Conservation (phyloP, 2,888 invertebrate species). For the Sialis fuliginosa region DNA sequence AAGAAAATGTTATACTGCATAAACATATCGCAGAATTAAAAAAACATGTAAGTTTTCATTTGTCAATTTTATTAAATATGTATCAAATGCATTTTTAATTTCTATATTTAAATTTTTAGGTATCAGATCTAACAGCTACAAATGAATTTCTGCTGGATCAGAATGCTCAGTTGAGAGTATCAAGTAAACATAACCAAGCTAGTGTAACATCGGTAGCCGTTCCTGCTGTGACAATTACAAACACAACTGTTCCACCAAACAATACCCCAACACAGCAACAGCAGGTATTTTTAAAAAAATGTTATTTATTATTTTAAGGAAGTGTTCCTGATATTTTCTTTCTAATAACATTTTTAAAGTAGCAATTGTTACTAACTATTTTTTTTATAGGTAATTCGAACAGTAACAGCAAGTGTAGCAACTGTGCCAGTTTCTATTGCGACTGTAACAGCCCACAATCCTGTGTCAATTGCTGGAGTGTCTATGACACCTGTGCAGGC, state of each 20-base stretch:
- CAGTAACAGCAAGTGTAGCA: slow-evolving; percentile 38
- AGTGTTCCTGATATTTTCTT: not conserved
- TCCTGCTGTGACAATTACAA: slow-evolving; percentile 39
- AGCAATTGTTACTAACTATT: not conserved
- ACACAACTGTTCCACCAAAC: slow-evolving; percentile 31
- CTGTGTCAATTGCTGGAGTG: slow-evolving; percentile 36
- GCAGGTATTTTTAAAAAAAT: slow-evolving; percentile 13
- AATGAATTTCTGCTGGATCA: slow-evolving; percentile 65
- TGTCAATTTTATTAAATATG: not conserved
- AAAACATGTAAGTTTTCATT: slow-evolving; percentile 32
- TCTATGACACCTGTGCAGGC: slow-evolving; percentile 35
- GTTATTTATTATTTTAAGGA: not conserved
- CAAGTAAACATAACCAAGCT: slow-evolving; percentile 32
- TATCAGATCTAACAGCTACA: slow-evolving; percentile 51
- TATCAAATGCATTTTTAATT: not conserved
- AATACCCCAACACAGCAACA: slow-evolving; percentile 27
- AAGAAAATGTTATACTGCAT: slow-evolving; percentile 47
- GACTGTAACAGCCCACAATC: slow-evolving; percentile 33
- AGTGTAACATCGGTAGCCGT: slow-evolving; percentile 36
- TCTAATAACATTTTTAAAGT: not conserved
- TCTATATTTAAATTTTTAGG: slow-evolving; percentile 20
- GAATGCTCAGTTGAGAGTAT: slow-evolving; percentile 51
- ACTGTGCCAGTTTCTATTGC: slow-evolving; percentile 42
- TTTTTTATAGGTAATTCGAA: slow-evolving; percentile 25
- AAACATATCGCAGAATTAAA: slow-evolving; percentile 51